A percentile compares a stretch with the other conserved stretches of the same genome.
Conservation (phyloP, 23 tunicate species). For the Trididemnum nubilum region DNA sequence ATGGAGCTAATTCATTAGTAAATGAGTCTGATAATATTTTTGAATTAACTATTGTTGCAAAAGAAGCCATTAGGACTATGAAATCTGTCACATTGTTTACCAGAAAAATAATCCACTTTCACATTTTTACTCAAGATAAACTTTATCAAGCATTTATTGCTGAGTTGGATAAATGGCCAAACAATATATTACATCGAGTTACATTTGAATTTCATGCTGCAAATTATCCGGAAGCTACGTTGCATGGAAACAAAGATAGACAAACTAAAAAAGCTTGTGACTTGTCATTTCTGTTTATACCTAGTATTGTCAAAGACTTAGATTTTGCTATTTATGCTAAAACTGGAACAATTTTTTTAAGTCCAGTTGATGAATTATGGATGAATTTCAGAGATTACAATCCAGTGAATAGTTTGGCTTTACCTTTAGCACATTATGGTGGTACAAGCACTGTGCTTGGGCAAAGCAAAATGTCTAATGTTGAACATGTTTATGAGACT, state of each 20-base stretch:
- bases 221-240: conserved; percentile 53
- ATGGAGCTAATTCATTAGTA: background rate
- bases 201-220: conserved; percentile 66
- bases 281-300: conserved; percentile 50
- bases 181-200: conserved; percentile 52
- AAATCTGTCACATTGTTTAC: conserved; percentile 58
- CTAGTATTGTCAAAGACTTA: conserved; percentile 51
- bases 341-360: conserved; percentile 48
- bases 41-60: background rate
- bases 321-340: conserved; percentile 43
- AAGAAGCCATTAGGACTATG: conserved; percentile 51
- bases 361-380: conserved; percentile 54
- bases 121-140: conserved; percentile 60
- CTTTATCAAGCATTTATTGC: conserved; percentile 40
- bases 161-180: conserved; percentile 62
- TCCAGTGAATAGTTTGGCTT: conserved; percentile 24
- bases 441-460: background rate
- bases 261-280: conserved; percentile 25
- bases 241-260: conserved; percentile 10
- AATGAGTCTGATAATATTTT: conserved; percentile 11
- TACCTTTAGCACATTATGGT: background rate
- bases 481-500: conserved; percentile 26
- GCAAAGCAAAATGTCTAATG: background rate
- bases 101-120: conserved; percentile 66
- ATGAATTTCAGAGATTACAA: conserved; percentile 33